These are phyloP conservation scores for Stenolophus ochropezus DNA, from an alignment of 2,888 invertebrate species.

Conservation along the genomic window DNA sequence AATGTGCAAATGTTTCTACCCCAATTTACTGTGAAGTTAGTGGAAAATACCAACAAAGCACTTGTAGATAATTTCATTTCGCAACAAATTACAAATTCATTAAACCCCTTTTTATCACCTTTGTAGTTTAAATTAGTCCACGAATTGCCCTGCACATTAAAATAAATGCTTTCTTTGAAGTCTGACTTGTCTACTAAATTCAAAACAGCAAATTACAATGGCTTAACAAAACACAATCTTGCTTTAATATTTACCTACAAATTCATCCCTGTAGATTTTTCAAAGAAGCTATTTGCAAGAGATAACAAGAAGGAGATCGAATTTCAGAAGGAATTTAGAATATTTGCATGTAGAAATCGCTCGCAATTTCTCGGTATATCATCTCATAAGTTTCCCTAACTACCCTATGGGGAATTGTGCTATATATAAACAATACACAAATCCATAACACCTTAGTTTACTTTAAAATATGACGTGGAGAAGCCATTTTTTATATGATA, in stretches of 20 bases:
- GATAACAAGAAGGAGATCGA: background rate
- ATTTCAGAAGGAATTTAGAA: background rate
- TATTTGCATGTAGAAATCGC: background rate
- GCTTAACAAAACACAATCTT: slow-evolving; percentile 1
- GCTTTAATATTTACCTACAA: slow-evolving; percentile 14
- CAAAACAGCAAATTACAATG: slow-evolving; percentile 12
- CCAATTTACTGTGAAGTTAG: background rate
- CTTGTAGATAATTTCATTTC: background rate
- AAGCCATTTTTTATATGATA: too few species aligned
- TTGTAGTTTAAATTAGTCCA: background rate
- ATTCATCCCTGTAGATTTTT: slow-evolving; percentile 13
- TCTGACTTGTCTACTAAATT: slow-evolving; percentile 5
- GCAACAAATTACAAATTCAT: slow-evolving; percentile 12
- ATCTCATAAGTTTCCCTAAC: background rate
- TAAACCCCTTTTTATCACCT: slow-evolving; percentile 14
- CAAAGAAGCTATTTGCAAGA: background rate
- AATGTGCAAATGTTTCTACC: too few species aligned
- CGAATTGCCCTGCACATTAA: background rate
- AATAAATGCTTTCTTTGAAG: slow-evolving; percentile 10
- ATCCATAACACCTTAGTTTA: background rate
- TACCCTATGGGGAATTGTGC: background rate
- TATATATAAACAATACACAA: background rate
- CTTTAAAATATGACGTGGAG: too few species aligned
- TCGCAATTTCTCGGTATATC: background rate
- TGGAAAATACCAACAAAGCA: background rate